Evolutionary conservation across 2,888 invertebrate genomes (phyloP).

Genomic region (Stomorhina lunata): DNA sequence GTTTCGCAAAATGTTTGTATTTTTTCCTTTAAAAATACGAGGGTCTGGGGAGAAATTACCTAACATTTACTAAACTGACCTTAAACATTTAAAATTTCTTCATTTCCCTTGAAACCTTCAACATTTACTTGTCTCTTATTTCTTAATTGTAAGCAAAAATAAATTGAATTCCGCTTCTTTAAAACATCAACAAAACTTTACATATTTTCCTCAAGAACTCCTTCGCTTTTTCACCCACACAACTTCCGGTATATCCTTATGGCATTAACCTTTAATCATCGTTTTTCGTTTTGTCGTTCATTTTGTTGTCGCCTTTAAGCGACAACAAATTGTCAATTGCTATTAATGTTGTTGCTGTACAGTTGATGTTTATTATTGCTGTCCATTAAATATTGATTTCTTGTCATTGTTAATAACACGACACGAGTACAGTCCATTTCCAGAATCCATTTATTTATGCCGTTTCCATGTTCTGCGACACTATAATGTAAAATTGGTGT

Average conservation of each 20-base stretch:
- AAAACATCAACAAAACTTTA: too few relatives aligned
- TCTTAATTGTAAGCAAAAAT: too few relatives aligned
- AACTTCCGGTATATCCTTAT: background rate
- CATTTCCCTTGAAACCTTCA: too few relatives aligned
- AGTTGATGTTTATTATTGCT: slow-evolving; percentile 46
- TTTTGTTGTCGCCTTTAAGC: slow-evolving; percentile 38
- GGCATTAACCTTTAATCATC: slow-evolving; percentile 17
- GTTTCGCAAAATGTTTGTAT: slow-evolving; percentile 10
- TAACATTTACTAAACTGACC: too few relatives aligned
- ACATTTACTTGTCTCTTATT: too few relatives aligned
- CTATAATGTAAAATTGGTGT: background rate
- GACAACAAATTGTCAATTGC: slow-evolving; percentile 29
- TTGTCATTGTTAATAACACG: slow-evolving; percentile 31
- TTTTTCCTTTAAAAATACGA: slow-evolving; percentile 14
- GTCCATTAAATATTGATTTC: slow-evolving; percentile 59
- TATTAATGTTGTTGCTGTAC: slow-evolving; percentile 7
- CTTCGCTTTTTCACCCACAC: background rate
- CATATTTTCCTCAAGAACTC: background rate
- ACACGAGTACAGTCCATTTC: background rate
- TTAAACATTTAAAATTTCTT: too few relatives aligned
- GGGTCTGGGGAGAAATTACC: background rate
- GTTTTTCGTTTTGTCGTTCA: background rate
- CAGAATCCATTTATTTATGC: background rate
- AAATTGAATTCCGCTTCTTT: too few relatives aligned
- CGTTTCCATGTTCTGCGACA: background rate